Conservation (phyloP, 2,113 vertebrate species). For the Carollia perspicillata region DNA sequence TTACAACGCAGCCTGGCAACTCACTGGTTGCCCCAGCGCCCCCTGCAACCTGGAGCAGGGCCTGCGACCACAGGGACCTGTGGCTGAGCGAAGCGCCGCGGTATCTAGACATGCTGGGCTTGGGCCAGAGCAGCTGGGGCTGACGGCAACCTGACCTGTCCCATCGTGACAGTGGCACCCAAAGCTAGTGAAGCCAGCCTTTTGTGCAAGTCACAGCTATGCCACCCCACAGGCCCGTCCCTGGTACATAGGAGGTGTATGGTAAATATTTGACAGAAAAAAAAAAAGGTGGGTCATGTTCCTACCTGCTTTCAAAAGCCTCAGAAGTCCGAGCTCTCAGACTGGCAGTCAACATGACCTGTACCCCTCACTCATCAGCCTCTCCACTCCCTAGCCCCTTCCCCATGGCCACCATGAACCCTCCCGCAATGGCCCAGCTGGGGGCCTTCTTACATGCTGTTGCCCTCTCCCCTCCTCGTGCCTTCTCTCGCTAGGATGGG, state of each 20-base stretch:
- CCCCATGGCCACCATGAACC: not conserved
- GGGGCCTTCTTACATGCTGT: fast-evolving
- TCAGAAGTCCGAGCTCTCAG: not conserved
- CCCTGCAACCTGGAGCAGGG: not conserved
- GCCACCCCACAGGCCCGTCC: not conserved
- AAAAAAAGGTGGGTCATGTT: not conserved
- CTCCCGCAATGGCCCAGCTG: not conserved
- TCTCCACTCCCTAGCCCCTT: not conserved
- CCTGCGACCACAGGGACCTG: not conserved
- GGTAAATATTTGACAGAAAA: not conserved
- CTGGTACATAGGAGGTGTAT: not conserved
- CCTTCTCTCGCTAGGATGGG: not conserved
- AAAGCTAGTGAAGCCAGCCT: not conserved
- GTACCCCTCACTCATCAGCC: not conserved
- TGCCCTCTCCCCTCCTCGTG: not conserved
- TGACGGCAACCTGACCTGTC: not conserved
- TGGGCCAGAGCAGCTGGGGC: not conserved
- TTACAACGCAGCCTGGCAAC: not conserved
- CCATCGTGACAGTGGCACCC: not conserved
- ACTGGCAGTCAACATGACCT: not conserved
- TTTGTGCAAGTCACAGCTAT: not conserved
- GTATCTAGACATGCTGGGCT: not conserved
- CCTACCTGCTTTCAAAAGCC: not conserved
- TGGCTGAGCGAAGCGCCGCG: not conserved
- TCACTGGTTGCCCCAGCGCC: fast-evolving